Evolutionary conservation across 2,797 vertebrate genomes (phyloP), one percentile per base, ranked within the genome.

Genomic region (Anomalospiza imberbis): DNA sequence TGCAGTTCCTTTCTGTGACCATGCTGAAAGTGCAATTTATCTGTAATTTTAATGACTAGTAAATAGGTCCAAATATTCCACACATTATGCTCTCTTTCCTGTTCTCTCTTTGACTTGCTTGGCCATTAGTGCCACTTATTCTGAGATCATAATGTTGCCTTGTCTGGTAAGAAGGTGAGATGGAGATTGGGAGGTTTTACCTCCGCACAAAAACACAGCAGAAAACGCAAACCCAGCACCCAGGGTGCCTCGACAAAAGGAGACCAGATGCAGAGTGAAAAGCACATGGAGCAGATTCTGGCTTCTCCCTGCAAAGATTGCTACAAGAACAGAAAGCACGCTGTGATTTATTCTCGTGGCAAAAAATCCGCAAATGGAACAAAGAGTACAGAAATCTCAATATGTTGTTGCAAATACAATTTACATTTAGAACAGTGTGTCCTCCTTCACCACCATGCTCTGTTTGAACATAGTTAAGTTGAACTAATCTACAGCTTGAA

Each of bases 401-500:
- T 96, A 95, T 94, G 91, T 93, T 96, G 88, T 87, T 93, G 80
- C 92, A 96, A 95, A 82, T 94, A 95, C 75, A 96, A 96, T 95
- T 97, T 97, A 96, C 87, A 79, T 97, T 94, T 95, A 94, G 77
- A 94, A 94, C 90, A 93, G 31, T 38, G 50, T 91, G 76, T 94
- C 89, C 78, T 95, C 83, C 78, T 95, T 93, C 13, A 54, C 90
- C 88, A 86, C 77, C 61, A 62, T 76, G 80, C 44, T 83, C 40
- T 48, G 47, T 85, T 94, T 93, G 79, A 94, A 44, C 55, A 13
- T 58, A 92, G 76, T 40, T 75, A 82, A 95, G 80, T 86, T 55
- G 50, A 78, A 68, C 71, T 29, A 44, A 51, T 84, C 82, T 94
- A 92, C 87, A 93, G 73, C 36, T 81, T 91, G 75, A 95, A 88